Evolutionary conservation across 2,888 invertebrate species (phyloP), one percentile per base, ranked within the genome.

Genomic region (Philereme vetulata): DNA sequence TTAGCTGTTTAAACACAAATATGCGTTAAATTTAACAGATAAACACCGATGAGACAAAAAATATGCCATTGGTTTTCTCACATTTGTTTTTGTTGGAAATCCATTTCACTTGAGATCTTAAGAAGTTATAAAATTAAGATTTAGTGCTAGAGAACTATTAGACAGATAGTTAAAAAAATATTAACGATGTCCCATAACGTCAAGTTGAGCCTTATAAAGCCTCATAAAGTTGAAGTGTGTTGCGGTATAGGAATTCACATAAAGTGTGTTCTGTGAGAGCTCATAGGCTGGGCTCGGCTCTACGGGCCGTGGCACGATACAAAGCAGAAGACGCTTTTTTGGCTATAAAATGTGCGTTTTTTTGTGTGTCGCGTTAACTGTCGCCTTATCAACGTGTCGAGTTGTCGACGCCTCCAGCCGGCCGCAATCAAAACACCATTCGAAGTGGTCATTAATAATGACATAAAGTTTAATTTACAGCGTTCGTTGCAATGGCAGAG

Each of bases 381-480:
- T 88, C 87, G 77, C 81, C 84, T 92, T 91, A 91, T 91, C 91
- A 81, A 80, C 88, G 86, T 90, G 92, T 89, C 82, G 90, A 90
- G 86, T 89, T 92, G 92, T 92, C 91, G 91, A 91, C 92, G 92
- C 92, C 92, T 92, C 88, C 88, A 88, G 86, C 85, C 88, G 75
- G 78, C 86, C 82, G 90, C 88, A 90, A 92, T 92, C 91, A 92
- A 91, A 92, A 90, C 90, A 90, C 88, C 89, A 90, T 91, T 90
- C 86, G 85, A 81, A 73, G 76, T 72, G 82, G 82, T 84, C 90
- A 88, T 91, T 91, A 92, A 92, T 91, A 90, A 88, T 90, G 88
- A 88, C 88, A 92, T 92, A 91, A 91, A 91, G 77, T 90, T 90
- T 86, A 90, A 91, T 92, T 92, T 91, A 91, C 87, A 86, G 76